Evolutionary conservation across 2,888 invertebrate genomes (phyloP).

Genomic region (Baronia brevicornis): DNA sequence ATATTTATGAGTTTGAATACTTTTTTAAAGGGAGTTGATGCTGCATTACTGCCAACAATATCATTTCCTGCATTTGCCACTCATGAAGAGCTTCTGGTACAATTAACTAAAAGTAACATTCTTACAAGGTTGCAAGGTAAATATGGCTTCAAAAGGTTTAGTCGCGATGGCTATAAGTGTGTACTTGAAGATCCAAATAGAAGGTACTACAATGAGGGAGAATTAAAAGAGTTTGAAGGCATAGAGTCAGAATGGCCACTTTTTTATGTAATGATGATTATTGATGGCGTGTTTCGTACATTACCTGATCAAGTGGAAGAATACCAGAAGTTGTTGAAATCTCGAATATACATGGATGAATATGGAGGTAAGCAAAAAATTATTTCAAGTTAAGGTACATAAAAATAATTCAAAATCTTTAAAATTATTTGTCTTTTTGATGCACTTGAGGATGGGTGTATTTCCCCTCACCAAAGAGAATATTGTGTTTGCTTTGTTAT

Average conservation of each 20-base stretch:
- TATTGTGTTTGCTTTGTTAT: no score
- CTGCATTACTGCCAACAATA: constrained; percentile 92
- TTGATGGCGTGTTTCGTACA: constrained; percentile 94
- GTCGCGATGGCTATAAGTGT: constrained; percentile 95
- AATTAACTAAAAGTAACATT: constrained; percentile 90
- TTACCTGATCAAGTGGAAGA: constrained; percentile 93
- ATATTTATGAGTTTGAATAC: not conserved
- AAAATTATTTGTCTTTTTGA: no score
- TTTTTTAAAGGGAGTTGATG: constrained; percentile 88
- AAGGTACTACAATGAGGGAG: constrained; percentile 90
- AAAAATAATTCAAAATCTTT: no score
- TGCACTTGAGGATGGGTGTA: no score
- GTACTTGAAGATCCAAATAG: constrained; percentile 87
- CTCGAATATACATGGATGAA: constrained; percentile 86
- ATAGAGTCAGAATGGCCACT: constrained; percentile 99
- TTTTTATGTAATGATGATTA: constrained; percentile 96
- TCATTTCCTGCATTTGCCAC: constrained; percentile 99
- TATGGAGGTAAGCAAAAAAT: constrained; percentile 79
- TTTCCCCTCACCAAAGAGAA: no score
- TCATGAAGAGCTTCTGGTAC: constrained; percentile 93
- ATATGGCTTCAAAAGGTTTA: constrained; percentile 95
- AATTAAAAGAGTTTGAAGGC: constrained; percentile 96
- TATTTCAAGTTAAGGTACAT: no score
- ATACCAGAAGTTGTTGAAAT: constrained; percentile 89
- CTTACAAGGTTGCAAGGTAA: constrained; percentile 87